phyloP scores from a whole-genome alignment of 1,140 invertebrate genomes.

The Rhizoglyphus robini region DNA sequence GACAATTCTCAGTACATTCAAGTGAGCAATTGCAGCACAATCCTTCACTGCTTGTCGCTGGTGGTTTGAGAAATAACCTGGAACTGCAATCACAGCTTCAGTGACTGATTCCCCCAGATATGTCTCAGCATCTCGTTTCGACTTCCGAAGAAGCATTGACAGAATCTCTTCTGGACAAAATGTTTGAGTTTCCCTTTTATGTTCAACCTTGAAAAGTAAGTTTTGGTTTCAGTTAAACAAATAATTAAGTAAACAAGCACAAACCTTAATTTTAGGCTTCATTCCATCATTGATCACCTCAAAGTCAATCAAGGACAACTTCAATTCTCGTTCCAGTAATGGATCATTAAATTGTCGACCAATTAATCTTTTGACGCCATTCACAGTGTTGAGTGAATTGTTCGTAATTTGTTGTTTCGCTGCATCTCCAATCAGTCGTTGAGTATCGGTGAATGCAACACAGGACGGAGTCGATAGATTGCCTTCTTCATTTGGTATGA shows the following conservation, averaged over 20 bases:
- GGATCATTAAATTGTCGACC: constrained; percentile 35
- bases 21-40: constrained; percentile 22
- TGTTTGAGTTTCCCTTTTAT: constrained; percentile 28
- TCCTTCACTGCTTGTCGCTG: constrained; percentile 30
- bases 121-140: constrained; percentile 33
- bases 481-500: no score
- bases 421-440: constrained; percentile 38
- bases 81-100: constrained; percentile 38
- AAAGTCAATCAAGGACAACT: constrained; percentile 35
- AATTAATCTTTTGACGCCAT: no score
- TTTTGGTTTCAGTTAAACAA: no score
- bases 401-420: constrained; percentile 49
- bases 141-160: constrained; percentile 32
- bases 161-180: constrained; percentile 34
- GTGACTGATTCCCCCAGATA: constrained; percentile 23
- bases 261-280: no score
- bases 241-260: no score
- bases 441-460: constrained; percentile 16
- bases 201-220: constrained; percentile 31
- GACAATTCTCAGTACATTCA: no score
- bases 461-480: constrained; percentile 34
- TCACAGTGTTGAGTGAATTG: constrained; percentile 91
- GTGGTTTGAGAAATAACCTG: constrained; percentile 36
- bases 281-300: constrained; percentile 29
- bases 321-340: constrained; percentile 35